phyloP scores from a whole-genome alignment of 1,140 invertebrate species.

The Paramacrobiotus metropolitanus region DNA sequence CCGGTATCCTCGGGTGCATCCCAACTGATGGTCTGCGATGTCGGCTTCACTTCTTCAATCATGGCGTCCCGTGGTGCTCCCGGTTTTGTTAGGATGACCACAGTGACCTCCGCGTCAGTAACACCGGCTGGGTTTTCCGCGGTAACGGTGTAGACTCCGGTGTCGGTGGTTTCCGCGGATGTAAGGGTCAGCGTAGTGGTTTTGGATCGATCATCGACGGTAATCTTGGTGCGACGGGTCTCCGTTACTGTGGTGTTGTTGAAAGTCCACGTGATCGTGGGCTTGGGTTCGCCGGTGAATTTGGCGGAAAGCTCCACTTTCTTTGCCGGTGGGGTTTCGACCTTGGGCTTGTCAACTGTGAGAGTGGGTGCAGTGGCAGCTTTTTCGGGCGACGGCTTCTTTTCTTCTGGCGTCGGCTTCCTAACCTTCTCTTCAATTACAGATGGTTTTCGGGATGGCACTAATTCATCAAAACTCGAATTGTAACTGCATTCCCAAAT shows the following conservation, averaged over 20 bases:
- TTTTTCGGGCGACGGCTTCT: background rate
- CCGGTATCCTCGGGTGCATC: constrained; percentile 29
- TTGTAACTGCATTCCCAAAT: too few relatives aligned
- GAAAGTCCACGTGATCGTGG: constrained; percentile 11
- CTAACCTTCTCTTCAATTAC: background rate
- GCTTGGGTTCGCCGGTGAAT: constrained; percentile 9
- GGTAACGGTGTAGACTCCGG: constrained; percentile 58
- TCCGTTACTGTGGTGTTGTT: background rate
- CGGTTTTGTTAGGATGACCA: background rate
- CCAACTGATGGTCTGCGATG: constrained; percentile 21
- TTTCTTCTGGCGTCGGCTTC: background rate
- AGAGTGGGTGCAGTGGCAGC: background rate
- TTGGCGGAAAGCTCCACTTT: background rate
- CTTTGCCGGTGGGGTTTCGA: background rate
- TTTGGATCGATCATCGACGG: background rate
- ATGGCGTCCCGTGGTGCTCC: background rate
- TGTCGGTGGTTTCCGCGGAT: constrained; percentile 47
- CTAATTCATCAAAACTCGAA: too few relatives aligned
- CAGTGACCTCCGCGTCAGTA: background rate
- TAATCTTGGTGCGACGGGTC: background rate
- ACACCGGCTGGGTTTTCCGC: constrained; percentile 36
- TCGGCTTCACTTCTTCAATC: background rate
- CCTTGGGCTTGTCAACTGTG: background rate
- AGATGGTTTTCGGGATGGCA: background rate
- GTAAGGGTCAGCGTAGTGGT: background rate